Percentiles rank a stretch among this genome's conserved stretches.
phyloP scores from a whole-genome alignment of 2,113 vertebrate genomes.

The Ictalurus punctatus region DNA sequence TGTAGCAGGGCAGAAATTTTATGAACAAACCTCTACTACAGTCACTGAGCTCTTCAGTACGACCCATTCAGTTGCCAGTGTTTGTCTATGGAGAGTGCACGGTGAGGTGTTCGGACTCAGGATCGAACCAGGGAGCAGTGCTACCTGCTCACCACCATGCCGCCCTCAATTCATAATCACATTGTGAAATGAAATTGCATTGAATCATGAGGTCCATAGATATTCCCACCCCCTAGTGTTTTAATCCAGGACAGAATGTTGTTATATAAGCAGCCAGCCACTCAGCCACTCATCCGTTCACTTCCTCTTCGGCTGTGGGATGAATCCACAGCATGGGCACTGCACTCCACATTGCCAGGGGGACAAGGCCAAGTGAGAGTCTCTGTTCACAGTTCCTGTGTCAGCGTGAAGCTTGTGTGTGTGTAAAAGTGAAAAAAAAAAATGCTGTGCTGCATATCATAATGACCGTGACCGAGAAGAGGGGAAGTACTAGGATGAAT shows the following conservation, averaged over 20 bases:
- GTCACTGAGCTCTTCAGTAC: too few relatives aligned
- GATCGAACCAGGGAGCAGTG: not conserved
- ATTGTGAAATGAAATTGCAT: not conserved
- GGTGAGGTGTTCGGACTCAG: too few relatives aligned
- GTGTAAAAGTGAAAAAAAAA: not conserved
- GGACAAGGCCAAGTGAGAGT: not conserved
- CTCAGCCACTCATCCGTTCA: not conserved
- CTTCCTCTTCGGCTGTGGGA: not conserved
- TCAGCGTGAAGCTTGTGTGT: not conserved
- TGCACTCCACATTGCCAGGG: not conserved
- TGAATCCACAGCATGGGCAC: not conserved
- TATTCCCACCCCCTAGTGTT: not conserved
- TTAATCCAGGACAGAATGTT: not conserved
- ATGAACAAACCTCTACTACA: too few relatives aligned
- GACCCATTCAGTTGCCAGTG: too few relatives aligned
- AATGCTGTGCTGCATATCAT: slow-evolving; percentile 20
- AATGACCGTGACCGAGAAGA: not conserved
- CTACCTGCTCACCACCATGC: not conserved
- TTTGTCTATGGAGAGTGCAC: too few relatives aligned
- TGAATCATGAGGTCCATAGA: not conserved
- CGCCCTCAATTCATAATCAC: not conserved
- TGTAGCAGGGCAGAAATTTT: too few relatives aligned
- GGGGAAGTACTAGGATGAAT: slow-evolving; percentile 24
- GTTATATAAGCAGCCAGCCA: not conserved
- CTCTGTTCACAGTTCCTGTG: slow-evolving; percentile 6